Evolutionary conservation across 2,797 vertebrate genomes (phyloP).

Genomic region (Intellagama lesueurii): DNA sequence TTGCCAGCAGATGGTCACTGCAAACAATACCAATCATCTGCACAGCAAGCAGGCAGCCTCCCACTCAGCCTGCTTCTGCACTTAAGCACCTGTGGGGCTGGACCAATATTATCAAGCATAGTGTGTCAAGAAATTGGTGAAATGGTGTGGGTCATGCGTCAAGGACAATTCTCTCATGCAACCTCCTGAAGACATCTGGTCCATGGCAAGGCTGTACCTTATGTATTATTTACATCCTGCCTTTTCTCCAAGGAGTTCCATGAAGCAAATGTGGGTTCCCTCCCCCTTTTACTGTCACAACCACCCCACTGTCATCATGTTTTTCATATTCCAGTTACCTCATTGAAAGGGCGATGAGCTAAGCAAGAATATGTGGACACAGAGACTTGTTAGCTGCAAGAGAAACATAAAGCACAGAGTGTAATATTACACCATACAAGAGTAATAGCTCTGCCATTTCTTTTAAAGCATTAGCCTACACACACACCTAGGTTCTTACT

Average conservation of each 20-base stretch:
- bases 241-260: background rate
- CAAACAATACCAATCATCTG: background rate
- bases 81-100: background rate
- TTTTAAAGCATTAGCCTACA: background rate
- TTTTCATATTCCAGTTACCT: no score
- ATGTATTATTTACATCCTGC: background rate
- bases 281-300: no score
- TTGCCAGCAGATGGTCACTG: background rate
- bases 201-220: background rate
- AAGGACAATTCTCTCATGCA: background rate
- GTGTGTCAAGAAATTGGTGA: background rate
- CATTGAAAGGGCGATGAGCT: no score
- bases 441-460: background rate
- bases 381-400: no score
- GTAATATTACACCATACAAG: background rate
- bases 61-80: background rate
- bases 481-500: background rate
- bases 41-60: background rate
- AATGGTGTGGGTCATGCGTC: background rate
- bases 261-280: no score
- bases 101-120: background rate
- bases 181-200: background rate
- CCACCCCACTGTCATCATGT: no score
- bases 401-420: no score
- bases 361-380: no score